Evolutionary conservation across 2,888 invertebrate genomes (phyloP).

Genomic region (Lithophane ornitopus): DNA sequence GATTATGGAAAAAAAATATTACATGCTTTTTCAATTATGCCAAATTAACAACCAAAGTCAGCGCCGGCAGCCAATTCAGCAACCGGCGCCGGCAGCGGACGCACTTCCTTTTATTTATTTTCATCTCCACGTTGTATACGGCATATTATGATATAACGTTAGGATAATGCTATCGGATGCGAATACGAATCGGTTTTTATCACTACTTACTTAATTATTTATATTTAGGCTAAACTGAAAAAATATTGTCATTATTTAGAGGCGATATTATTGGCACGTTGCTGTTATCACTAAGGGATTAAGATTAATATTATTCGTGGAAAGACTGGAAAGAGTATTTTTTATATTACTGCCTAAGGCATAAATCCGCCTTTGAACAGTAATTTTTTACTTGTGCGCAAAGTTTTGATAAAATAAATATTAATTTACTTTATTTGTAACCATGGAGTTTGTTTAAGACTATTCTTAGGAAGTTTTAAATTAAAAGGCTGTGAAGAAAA

Average conservation of each 20-base stretch:
- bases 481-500: not conserved
- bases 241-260: not conserved
- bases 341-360: not conserved
- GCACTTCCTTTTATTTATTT: too few relatives aligned
- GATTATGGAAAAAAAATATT: too few relatives aligned
- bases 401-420: not conserved
- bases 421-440: not conserved
- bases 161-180: not conserved
- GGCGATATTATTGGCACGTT: not conserved
- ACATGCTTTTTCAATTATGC: too few relatives aligned
- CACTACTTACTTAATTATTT: not conserved
- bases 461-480: not conserved
- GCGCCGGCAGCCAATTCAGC: too few relatives aligned
- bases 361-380: not conserved
- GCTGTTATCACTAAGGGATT: slow-evolving; percentile 7
- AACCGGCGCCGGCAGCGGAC: too few relatives aligned
- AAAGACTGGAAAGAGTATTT: not conserved
- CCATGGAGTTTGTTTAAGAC: not conserved
- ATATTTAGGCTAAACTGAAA: not conserved
- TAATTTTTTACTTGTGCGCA: not conserved
- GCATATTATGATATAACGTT: not conserved
- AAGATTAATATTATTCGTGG: slow-evolving; percentile 7
- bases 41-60: too few relatives aligned
- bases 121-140: too few relatives aligned
- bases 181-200: slow-evolving; percentile 5